phyloP scores from a whole-genome alignment of 23 tunicate species.

The Corella eumyota region DNA sequence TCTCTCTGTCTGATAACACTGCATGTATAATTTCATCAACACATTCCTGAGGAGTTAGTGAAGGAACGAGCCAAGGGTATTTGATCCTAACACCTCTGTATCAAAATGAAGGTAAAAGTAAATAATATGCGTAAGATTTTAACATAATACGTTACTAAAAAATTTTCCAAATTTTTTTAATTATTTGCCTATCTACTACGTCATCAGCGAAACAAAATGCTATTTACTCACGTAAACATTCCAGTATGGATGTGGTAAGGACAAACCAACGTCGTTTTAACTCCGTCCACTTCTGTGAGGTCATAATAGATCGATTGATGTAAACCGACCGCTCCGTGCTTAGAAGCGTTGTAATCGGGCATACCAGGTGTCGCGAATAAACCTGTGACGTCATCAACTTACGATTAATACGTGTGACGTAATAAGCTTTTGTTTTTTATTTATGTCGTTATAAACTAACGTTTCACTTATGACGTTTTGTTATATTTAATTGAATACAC shows the following conservation, averaged over 20 bases:
- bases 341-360: conserved; percentile 70
- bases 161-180: too few relatives aligned
- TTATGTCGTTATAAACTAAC: too few relatives aligned
- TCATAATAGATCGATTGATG: conserved; percentile 45
- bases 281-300: conserved; percentile 25
- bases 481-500: too few relatives aligned
- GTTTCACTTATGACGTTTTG: too few relatives aligned
- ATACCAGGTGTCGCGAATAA: conserved; percentile 71
- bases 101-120: background rate
- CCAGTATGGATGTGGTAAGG: conserved; percentile 82
- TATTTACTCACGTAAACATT: conserved; percentile 66
- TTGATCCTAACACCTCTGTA: conserved; percentile 43
- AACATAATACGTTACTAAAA: background rate
- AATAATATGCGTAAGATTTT: background rate
- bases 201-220: too few relatives aligned
- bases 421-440: too few relatives aligned
- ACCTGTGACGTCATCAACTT: conserved; percentile 17
- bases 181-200: too few relatives aligned
- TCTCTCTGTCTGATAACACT: conserved; percentile 34
- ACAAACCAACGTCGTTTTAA: conserved; percentile 66
- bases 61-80: conserved; percentile 10
- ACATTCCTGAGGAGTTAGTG: conserved; percentile 42
- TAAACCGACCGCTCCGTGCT: conserved; percentile 79
- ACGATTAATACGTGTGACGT: too few relatives aligned
- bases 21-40: conserved; percentile 61